These are phyloP conservation scores for Platichthys flesus DNA, from an alignment of 2,113 vertebrate species.

Conservation along the genomic window DNA sequence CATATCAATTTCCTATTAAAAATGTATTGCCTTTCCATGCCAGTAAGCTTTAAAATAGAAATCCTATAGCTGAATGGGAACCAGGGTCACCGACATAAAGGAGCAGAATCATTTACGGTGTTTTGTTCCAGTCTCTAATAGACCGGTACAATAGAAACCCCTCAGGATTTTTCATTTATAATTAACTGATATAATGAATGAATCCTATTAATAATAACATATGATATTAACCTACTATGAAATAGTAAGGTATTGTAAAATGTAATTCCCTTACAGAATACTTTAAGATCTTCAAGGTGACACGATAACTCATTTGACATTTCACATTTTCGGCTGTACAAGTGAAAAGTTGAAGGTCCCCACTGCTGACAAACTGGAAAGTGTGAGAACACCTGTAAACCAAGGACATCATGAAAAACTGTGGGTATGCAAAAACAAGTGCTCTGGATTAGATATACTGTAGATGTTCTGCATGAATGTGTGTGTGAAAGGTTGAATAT, in stretches of 20 bases:
- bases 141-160: neutral
- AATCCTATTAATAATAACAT: neutral
- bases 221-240: too few relatives aligned
- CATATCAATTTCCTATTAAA: constrained; percentile 43
- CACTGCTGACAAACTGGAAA: neutral
- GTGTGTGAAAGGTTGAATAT: too few relatives aligned
- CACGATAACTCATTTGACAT: constrained; percentile 20
- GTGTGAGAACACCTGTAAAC: neutral
- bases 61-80: neutral
- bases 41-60: constrained; percentile 14
- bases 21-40: constrained; percentile 7
- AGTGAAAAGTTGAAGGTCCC: neutral
- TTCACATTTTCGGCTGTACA: constrained; percentile 27
- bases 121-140: neutral
- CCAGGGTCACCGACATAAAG: neutral
- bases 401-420: neutral
- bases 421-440: neutral
- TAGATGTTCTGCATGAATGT: too few relatives aligned
- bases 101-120: neutral
- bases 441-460: too few relatives aligned
- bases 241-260: neutral
- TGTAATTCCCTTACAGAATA: too few relatives aligned
- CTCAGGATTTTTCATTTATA: neutral
- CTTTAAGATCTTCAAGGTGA: constrained; percentile 4
- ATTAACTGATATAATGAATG: neutral